Evolutionary conservation across 2,888 invertebrate species (phyloP), one percentile per base, ranked within the genome.

Genomic region (Nysson spinosus): DNA sequence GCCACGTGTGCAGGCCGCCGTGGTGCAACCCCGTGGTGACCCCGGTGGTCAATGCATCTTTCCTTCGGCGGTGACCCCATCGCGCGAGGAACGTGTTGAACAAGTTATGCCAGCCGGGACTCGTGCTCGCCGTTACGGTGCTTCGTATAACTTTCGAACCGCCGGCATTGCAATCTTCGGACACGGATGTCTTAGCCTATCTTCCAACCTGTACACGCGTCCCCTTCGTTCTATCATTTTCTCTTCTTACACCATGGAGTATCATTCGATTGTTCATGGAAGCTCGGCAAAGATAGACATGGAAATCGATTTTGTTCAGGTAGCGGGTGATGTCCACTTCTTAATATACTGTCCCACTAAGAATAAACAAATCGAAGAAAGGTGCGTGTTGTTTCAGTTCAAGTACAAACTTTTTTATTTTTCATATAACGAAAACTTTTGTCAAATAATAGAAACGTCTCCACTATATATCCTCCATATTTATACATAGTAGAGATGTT

Each of bases 61-160:
- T 64, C 64, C 61, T 58, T 72, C 72, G 73, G 65, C 76, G 79
- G 79, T 83, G 84, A 84, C 84, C 84, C 77, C 78, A 75, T 72
- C 73, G 74, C 73, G 72, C 73, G 77, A 66, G 69, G 71, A 82
- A 82, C 84, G 83, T 80, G 84, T 83, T 77, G 81, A 82, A 80
- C 83, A 81, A 80, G 79, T 83, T 82, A 78, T 77, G 77, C 74
- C 75, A 73, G 74, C 72, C 71, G 69, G 47, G 34, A 30, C 49
- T 39, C 50, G 61, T 51, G 63, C 69, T 54, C 44, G 26, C 28
- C 49, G 49, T 54, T 28, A 28, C 39, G 39, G 24, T 47, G 40
- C 34, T 35, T 46, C 40, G 34, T 50, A 28, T 20, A 34, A 20
- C 44, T 58, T 51, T 52, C 55, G 58, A 16, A 35, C 34, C 58